These are phyloP conservation scores for Oreochromis niloticus DNA, from an alignment of 2,113 vertebrate species.

Conservation along the genomic window DNA sequence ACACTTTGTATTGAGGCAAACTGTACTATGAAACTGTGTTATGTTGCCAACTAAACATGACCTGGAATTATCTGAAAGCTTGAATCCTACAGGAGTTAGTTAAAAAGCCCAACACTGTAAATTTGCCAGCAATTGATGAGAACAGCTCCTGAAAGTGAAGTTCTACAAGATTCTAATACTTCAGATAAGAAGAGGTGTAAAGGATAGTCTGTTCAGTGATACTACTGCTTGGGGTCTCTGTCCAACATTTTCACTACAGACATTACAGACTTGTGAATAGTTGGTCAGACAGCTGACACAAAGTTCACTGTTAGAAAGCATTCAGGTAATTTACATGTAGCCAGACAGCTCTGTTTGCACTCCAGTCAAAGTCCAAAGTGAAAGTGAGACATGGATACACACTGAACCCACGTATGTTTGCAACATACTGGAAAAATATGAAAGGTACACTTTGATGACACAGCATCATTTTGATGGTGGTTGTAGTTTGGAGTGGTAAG, in stretches of 20 bases:
- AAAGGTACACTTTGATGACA: background rate
- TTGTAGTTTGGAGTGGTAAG: background rate
- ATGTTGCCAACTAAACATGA: background rate
- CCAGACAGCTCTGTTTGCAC: constrained; percentile 10
- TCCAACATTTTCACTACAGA: background rate
- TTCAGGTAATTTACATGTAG: background rate
- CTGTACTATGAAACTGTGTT: background rate
- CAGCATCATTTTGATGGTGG: background rate
- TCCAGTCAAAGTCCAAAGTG: constrained; percentile 40
- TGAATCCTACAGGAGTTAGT: background rate
- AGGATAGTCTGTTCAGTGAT: background rate
- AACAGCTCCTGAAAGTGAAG: background rate
- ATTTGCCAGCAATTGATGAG: background rate
- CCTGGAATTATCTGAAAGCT: background rate
- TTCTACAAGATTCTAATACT: background rate
- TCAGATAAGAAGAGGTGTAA: background rate
- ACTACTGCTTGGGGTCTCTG: background rate
- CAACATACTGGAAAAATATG: background rate
- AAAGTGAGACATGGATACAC: background rate
- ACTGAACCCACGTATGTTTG: background rate
- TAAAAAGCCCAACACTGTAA: background rate
- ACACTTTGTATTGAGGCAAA: background rate
- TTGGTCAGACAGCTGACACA: background rate
- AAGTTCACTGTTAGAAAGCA: background rate
- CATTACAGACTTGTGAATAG: background rate